Evolutionary conservation across 2,888 invertebrate species (phyloP).

Genomic region (Nematopogon swammerdamellus): DNA sequence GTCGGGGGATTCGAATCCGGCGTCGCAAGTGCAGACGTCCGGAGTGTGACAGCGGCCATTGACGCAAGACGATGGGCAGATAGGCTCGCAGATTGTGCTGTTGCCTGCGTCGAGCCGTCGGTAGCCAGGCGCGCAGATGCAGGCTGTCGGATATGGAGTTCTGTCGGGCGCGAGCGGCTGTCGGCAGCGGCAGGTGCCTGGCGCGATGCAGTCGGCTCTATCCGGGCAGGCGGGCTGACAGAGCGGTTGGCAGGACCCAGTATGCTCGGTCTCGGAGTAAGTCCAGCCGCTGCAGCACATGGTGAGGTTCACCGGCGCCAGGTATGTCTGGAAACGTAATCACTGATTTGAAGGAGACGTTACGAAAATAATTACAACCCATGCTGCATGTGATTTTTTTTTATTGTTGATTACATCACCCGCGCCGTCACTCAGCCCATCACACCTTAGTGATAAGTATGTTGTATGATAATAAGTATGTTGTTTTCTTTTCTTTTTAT

Average conservation of each 20-base stretch:
- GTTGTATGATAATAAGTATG: no score
- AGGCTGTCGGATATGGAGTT: background rate
- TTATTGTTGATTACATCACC: no score
- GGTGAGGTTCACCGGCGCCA: constrained; percentile 19
- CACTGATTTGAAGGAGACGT: no score
- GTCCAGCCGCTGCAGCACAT: constrained; percentile 43
- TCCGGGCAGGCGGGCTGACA: constrained; percentile 22
- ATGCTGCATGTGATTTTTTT: no score
- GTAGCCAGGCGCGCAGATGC: background rate
- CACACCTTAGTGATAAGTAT: no score
- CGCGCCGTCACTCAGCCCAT: no score
- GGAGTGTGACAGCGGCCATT: constrained; percentile 15
- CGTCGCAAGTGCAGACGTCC: constrained; percentile 5
- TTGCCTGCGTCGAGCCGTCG: background rate
- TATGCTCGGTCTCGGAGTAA: constrained; percentile 24
- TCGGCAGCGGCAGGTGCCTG: constrained; percentile 24
- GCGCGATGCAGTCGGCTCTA: constrained; percentile 22
- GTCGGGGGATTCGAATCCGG: constrained; percentile 5
- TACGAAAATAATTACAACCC: no score
- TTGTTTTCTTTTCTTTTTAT: no score
- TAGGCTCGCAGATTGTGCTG: constrained; percentile 29
- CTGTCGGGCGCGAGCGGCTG: constrained; percentile 12
- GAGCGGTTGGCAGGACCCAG: constrained; percentile 16
- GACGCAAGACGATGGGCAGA: constrained; percentile 40
- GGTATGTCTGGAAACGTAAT: background rate